Conservation (phyloP, 92 coral and sea anemone genomes). For the Bergia sp. region DNA sequence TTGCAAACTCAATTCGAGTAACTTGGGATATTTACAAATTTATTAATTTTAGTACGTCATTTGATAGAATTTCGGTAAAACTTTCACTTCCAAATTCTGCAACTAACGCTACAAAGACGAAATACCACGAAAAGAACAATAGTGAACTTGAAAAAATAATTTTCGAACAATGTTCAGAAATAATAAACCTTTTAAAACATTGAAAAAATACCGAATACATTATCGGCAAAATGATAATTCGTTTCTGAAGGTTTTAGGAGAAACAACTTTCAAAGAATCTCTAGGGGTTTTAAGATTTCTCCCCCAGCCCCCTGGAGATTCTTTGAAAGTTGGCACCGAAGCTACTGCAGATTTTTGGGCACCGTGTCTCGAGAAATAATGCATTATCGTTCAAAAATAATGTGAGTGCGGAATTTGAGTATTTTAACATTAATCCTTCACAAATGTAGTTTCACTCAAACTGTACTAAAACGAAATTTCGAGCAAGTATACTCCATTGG, state of each 20-base stretch:
- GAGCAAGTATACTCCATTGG: too few species aligned
- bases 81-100: not conserved
- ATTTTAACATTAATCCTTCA: too few species aligned
- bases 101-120: not conserved
- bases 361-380: too few species aligned
- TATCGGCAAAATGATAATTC: too few species aligned
- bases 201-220: not conserved
- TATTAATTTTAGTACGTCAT: not conserved
- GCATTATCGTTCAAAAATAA: too few species aligned
- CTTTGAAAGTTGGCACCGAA: too few species aligned
- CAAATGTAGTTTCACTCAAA: too few species aligned
- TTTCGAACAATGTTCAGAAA: constrained; percentile 13
- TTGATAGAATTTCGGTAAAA: not conserved
- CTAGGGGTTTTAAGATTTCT: too few species aligned
- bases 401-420: too few species aligned
- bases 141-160: constrained; percentile 5
- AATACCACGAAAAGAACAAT: not conserved
- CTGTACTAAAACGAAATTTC: too few species aligned
- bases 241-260: not conserved
- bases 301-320: too few species aligned
- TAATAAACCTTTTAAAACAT: constrained; percentile 8
- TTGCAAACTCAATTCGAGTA: constrained; percentile 12
- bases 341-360: too few species aligned
- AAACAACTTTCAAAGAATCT: not conserved
- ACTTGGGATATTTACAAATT: constrained; percentile 16